Evolutionary conservation across 2,888 invertebrate species (phyloP).

Genomic region (Cantharis rufa): DNA sequence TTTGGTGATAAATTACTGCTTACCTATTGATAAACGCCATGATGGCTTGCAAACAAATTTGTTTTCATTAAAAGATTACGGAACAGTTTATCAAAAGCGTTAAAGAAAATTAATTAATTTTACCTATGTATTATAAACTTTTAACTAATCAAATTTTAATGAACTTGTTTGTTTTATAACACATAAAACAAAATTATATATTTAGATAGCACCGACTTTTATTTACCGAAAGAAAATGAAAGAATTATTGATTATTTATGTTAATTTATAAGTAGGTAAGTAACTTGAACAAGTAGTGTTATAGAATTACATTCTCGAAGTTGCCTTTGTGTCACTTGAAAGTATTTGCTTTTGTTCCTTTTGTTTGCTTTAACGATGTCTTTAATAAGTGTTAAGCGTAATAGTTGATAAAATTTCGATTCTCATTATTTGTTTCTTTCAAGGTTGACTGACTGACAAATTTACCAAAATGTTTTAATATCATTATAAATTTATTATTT

Average conservation of each 20-base stretch:
- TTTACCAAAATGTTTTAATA: not conserved
- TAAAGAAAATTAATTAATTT: not conserved
- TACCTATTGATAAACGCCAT: slow-evolving; percentile 5
- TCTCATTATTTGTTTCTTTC: not conserved
- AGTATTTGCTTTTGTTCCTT: not conserved
- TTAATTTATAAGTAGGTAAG: not conserved
- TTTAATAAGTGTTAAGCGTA: not conserved
- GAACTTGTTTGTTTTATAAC: not conserved
- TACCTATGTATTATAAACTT: not conserved
- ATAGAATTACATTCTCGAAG: not conserved
- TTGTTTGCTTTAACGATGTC: not conserved
- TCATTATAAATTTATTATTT: not conserved
- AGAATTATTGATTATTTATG: not conserved
- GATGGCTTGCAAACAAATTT: slow-evolving; percentile 5
- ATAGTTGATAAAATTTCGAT: not conserved
- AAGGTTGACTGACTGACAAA: not conserved
- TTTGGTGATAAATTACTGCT: slow-evolving; percentile 11
- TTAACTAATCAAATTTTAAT: not conserved
- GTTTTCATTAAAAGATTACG: slow-evolving; percentile 4
- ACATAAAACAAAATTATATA: not conserved
- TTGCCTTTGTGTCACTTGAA: not conserved
- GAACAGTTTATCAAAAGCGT: not conserved
- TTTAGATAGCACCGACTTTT: no score
- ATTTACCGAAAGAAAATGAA: not conserved
- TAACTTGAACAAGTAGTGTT: not conserved